Base-by-base conservation (phyloP, 2,113 vertebrate species). In the Alligator mississippiensis region DNA sequence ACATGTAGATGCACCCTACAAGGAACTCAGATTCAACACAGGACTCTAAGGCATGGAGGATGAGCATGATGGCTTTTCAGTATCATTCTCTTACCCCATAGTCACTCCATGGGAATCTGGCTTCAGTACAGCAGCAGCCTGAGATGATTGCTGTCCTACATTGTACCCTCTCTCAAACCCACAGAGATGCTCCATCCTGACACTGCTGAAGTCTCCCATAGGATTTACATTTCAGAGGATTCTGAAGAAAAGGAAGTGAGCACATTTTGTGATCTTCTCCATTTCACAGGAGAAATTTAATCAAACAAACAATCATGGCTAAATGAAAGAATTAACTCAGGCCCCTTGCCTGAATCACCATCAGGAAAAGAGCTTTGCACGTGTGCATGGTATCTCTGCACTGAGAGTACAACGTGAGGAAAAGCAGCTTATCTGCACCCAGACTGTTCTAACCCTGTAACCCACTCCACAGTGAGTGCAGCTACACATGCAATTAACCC, bases 301-400 rank as follows among this genome's bases (percentile, higher is more conserved):
- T 4, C 85, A 15, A 27, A 70, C 13, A 62, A 75, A 95, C 84
- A 94, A 62, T 30, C 34, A 27, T 86, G 30, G 82, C 16, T 60
- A 18, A 60, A 80, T 87, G 61, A 47, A 54, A 17, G 19, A 85
- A n/a, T 47, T 89, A 22, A 9, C 19, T 10, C 16, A n/a, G n/a
- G n/a, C 75, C 77, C 77, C 22, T 82, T 89, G 78, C 75, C 55
- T 28, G 63, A 24, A 64, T 10, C 22, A 58, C 27, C n/a, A 89
- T 47, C 17, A 84, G 30, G 57, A 88, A 16, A 8, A 38, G 2
- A 77, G 21, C 70, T 93, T 85, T 82, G 63, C 62, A 18, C 22
- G 25, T 12, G 27, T 63, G 62, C 10, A 27, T 27, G 62, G 11
- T 63, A 13, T 63, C 62, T 63, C 25, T 5, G 24, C 25, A 27